A percentile compares a stretch with the other conserved stretches of the same genome.
Evolutionary conservation across 1,140 invertebrate genomes (phyloP).

Genomic region (Rhopalosiphum padi): DNA sequence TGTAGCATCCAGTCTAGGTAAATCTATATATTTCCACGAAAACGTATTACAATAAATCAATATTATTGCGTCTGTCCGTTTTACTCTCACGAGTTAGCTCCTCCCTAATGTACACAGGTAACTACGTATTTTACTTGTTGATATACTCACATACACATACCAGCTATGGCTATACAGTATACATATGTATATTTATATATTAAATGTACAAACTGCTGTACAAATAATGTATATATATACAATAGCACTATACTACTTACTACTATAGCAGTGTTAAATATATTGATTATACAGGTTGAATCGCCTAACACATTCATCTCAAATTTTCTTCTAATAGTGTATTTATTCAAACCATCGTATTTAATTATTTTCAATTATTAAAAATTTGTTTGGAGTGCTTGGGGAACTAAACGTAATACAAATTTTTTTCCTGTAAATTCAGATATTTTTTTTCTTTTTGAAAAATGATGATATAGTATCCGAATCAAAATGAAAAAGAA

Average conservation of each 20-base stretch:
- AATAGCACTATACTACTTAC: background rate
- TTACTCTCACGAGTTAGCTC: background rate
- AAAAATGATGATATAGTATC: too few species aligned
- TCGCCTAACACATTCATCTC: background rate
- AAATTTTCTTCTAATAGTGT: background rate
- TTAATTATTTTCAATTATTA: too few species aligned
- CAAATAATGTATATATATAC: background rate
- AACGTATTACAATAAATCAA: background rate
- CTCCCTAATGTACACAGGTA: background rate
- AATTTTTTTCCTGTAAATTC: too few species aligned
- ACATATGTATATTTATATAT: background rate
- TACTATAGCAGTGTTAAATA: too few species aligned
- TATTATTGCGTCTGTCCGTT: background rate
- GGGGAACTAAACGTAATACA: too few species aligned
- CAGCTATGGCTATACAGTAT: background rate
- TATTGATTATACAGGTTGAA: background rate
- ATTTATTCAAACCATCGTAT: background rate
- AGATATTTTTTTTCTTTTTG: too few species aligned
- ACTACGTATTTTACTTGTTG: background rate
- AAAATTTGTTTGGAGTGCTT: too few species aligned
- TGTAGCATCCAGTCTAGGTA: background rate
- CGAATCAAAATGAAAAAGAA: too few species aligned
- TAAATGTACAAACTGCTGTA: background rate
- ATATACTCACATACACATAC: background rate
- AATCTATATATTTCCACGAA: background rate